These are phyloP conservation scores for Marisa cornuarietis DNA, from an alignment of 1,140 invertebrate species.

Conservation along the genomic window DNA sequence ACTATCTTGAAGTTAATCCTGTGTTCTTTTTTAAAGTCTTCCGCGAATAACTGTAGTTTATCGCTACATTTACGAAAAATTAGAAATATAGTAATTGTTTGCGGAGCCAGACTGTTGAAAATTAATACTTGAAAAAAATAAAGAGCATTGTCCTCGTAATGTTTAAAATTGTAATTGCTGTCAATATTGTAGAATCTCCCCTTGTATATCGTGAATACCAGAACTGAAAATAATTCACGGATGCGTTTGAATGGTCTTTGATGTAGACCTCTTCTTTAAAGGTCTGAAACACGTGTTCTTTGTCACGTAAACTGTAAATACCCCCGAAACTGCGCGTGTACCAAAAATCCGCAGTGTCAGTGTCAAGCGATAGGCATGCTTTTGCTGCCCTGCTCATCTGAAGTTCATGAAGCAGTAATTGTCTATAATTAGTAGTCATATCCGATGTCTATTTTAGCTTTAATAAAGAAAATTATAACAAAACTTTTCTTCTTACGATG, in stretches of 20 bases:
- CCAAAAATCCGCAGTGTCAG: too few relatives aligned
- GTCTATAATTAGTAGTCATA: too few relatives aligned
- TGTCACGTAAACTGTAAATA: too few relatives aligned
- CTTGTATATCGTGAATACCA: neutral
- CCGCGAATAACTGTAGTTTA: neutral
- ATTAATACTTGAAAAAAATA: neutral
- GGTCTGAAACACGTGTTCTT: neutral
- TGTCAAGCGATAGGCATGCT: too few relatives aligned
- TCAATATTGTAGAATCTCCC: neutral
- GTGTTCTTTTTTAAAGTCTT: neutral
- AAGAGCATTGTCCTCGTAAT: neutral
- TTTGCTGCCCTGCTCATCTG: too few relatives aligned
- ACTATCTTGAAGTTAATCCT: neutral
- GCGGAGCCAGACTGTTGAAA: neutral
- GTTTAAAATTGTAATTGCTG: neutral
- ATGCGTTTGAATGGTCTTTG: neutral
- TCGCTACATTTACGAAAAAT: neutral
- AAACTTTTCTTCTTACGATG: too few relatives aligned
- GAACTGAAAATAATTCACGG: neutral
- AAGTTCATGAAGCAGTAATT: too few relatives aligned
- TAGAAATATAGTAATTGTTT: neutral
- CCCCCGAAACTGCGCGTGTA: too few relatives aligned
- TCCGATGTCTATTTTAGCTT: too few relatives aligned
- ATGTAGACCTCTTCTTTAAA: slow-evolving; percentile 1
- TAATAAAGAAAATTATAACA: too few relatives aligned